A percentile compares a stretch with the other conserved stretches of the same genome.
Evolutionary conservation across 2,113 vertebrate species (phyloP).

Genomic region (Semicossyphus pulcher): DNA sequence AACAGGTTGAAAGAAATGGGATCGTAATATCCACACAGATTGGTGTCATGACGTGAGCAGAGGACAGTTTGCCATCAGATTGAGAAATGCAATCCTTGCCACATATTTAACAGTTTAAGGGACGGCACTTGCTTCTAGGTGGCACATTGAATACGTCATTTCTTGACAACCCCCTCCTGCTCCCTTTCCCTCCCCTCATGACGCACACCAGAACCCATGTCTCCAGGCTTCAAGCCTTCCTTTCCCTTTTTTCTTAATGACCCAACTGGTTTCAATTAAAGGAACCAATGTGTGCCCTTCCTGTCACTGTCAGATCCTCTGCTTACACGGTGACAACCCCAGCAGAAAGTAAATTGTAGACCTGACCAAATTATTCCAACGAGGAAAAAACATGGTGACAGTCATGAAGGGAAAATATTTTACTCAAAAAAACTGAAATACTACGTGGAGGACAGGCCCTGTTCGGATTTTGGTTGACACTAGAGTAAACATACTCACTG

Average conservation of each 20-base stretch:
- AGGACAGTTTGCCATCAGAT: slow-evolving; percentile 7
- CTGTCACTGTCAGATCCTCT: slow-evolving; percentile 50
- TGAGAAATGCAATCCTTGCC: slow-evolving; percentile 14
- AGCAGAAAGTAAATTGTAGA: slow-evolving; percentile 27
- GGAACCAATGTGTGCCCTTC: slow-evolving; percentile 49
- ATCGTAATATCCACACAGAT: slow-evolving; percentile 11
- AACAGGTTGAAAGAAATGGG: background rate
- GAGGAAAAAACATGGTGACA: slow-evolving; percentile 45
- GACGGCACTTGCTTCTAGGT: slow-evolving; percentile 3
- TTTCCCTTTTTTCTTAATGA: slow-evolving; percentile 45
- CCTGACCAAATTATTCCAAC: slow-evolving; percentile 59
- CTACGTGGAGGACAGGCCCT: background rate
- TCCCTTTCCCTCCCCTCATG: slow-evolving; percentile 19
- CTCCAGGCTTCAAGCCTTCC: slow-evolving; percentile 35
- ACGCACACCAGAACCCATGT: slow-evolving; percentile 48
- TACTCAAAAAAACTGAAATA: slow-evolving; percentile 23
- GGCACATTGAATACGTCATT: slow-evolving; percentile 40
- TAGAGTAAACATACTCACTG: slow-evolving; percentile 81
- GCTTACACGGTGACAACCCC: slow-evolving; percentile 35
- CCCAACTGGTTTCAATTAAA: slow-evolving; percentile 72
- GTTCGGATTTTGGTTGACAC: slow-evolving; percentile 52
- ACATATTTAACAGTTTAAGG: slow-evolving; percentile 23
- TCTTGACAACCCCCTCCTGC: slow-evolving; percentile 15
- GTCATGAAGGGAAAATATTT: slow-evolving; percentile 29
- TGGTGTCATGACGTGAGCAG: slow-evolving; percentile 7